Evolutionary conservation across 2,888 invertebrate species (phyloP).

Genomic region (Xestoiulus laeticollis): DNA sequence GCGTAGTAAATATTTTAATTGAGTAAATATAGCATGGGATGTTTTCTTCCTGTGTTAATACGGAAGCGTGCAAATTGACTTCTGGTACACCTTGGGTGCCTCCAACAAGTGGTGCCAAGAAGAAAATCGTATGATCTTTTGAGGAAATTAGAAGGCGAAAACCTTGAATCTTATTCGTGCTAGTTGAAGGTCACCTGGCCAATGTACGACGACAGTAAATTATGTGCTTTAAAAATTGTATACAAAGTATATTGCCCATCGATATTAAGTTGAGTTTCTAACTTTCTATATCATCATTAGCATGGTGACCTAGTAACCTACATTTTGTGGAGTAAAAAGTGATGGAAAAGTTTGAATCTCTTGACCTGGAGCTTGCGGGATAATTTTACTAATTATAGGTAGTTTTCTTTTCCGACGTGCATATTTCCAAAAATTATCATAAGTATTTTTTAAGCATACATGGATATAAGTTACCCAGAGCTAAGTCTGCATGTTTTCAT

Average conservation of each 20-base stretch:
- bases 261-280: background rate
- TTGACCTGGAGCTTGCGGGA: background rate
- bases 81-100: background rate
- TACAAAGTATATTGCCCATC: background rate
- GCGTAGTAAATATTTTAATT: background rate
- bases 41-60: background rate
- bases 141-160: background rate
- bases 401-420: background rate
- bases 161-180: background rate
- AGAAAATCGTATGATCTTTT: background rate
- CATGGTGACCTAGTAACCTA: background rate
- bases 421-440: background rate
- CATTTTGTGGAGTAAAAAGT: background rate
- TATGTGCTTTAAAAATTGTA: background rate
- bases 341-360: background rate
- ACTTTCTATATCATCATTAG: background rate
- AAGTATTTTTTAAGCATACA: background rate
- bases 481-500: no score
- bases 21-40: background rate
- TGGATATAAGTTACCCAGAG: no score
- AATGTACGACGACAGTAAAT: background rate
- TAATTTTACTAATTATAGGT: background rate
- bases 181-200: background rate
- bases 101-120: background rate
- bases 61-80: background rate